These are phyloP conservation scores for Ennomos fuscantarius DNA, from an alignment of 2,888 invertebrate species.

Conservation along the genomic window DNA sequence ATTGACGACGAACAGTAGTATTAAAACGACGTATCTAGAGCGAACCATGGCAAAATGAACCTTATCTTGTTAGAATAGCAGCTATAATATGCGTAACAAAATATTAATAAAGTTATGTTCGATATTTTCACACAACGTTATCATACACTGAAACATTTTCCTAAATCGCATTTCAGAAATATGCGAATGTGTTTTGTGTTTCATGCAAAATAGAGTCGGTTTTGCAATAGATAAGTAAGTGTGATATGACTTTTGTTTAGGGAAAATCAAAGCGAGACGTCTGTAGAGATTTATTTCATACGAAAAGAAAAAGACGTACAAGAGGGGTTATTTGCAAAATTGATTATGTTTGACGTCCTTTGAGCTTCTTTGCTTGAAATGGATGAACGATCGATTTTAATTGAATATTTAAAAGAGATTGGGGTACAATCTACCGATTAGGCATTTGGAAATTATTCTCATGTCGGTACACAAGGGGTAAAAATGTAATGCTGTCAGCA, in stretches of 20 bases:
- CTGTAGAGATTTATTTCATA: constrained; percentile 72
- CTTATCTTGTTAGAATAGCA: constrained; percentile 6
- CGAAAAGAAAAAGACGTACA: constrained; percentile 68
- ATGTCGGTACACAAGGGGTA: constrained; percentile 62
- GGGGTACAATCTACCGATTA: constrained; percentile 55
- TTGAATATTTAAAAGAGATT: constrained; percentile 68
- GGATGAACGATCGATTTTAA: constrained; percentile 71
- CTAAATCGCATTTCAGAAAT: not conserved
- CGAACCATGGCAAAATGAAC: constrained; percentile 31
- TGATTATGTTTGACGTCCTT: constrained; percentile 81
- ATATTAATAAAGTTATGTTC: constrained; percentile 71
- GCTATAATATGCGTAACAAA: not conserved
- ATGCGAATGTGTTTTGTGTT: constrained; percentile 14
- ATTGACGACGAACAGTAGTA: constrained; percentile 63
- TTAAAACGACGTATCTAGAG: constrained; percentile 47
- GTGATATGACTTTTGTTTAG: constrained; percentile 32
- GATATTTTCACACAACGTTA: constrained; percentile 76
- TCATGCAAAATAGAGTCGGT: not conserved
- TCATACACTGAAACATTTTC: constrained; percentile 51
- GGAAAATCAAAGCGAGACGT: constrained; percentile 48
- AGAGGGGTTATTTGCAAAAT: constrained; percentile 77
- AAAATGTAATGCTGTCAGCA: too few relatives aligned
- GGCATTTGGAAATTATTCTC: constrained; percentile 63
- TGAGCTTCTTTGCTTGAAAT: constrained; percentile 54
- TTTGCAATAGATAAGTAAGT: constrained; percentile 11